Evolutionary conservation across 2,797 vertebrate genomes (phyloP).

Genomic region (Alectoris magna): DNA sequence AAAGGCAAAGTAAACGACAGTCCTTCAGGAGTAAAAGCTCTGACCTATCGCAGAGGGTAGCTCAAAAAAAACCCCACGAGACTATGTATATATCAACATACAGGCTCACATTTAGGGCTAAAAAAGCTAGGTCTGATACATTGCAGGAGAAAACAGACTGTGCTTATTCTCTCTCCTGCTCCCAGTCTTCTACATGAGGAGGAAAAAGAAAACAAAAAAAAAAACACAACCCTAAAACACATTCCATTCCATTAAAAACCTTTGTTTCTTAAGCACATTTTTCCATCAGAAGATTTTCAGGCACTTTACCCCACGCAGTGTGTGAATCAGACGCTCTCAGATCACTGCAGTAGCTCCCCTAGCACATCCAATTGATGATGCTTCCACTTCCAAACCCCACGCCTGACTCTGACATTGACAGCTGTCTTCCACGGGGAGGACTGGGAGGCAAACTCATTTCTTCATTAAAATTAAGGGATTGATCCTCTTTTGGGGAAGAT

Average conservation of each 20-base stretch:
- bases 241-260: not conserved
- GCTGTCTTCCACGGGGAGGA: not conserved
- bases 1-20: not conserved
- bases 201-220: not conserved
- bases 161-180: not conserved
- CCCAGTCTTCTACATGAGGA: not conserved
- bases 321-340: not conserved
- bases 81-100: not conserved
- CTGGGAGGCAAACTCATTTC: not conserved
- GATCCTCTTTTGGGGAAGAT: not conserved
- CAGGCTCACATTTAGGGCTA: not conserved
- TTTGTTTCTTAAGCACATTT: not conserved
- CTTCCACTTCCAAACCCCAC: not conserved
- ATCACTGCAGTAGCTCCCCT: not conserved
- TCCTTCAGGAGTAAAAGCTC: not conserved
- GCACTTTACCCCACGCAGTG: not conserved
- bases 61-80: not conserved
- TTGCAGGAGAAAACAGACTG: not conserved
- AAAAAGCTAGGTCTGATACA: not conserved
- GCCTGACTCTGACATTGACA: too few species aligned
- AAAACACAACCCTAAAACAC: not conserved
- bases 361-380: not conserved
- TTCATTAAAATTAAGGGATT: not conserved
- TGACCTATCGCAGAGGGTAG: not conserved
- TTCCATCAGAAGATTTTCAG: not conserved